Percentiles rank a stretch among this genome's conserved stretches.
phyloP scores from a whole-genome alignment of 53 echinoderm and acorn worm species.

The Astropecten irregularis region DNA sequence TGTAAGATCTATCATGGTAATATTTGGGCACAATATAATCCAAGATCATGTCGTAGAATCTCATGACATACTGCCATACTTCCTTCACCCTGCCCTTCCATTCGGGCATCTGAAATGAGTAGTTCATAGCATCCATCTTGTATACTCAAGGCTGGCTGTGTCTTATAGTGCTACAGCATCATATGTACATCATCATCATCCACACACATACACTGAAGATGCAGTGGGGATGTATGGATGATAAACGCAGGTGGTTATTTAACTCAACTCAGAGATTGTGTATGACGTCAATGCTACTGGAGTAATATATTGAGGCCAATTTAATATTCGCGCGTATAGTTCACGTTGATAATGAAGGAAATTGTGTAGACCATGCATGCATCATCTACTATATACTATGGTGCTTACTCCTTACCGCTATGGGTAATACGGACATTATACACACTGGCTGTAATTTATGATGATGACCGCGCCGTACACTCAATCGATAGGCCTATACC shows the following conservation, averaged over 20 bases:
- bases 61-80: constrained; percentile 55
- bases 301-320: constrained; percentile 22
- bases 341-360: neutral
- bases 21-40: constrained; percentile 93
- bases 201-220: neutral
- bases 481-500: no score
- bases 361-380: neutral
- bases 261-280: constrained; percentile 9
- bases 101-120: constrained; percentile 80
- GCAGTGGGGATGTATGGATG: neutral
- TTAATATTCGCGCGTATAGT: constrained; percentile 26
- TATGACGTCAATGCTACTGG: constrained; percentile 25
- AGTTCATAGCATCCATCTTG: constrained; percentile 75
- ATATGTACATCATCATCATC: neutral
- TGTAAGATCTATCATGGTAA: constrained; percentile 89
- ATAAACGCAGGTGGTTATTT: constrained; percentile 14
- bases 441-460: no score
- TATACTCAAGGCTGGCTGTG: no score
- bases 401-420: no score
- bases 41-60: constrained; percentile 77
- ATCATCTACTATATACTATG: no score
- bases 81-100: constrained; percentile 87
- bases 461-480: no score
- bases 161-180: no score
- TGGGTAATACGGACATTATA: no score